These are phyloP conservation scores for Drosophila neotestacea DNA, from an alignment of 2,888 invertebrate genomes.

Conservation along the genomic window DNA sequence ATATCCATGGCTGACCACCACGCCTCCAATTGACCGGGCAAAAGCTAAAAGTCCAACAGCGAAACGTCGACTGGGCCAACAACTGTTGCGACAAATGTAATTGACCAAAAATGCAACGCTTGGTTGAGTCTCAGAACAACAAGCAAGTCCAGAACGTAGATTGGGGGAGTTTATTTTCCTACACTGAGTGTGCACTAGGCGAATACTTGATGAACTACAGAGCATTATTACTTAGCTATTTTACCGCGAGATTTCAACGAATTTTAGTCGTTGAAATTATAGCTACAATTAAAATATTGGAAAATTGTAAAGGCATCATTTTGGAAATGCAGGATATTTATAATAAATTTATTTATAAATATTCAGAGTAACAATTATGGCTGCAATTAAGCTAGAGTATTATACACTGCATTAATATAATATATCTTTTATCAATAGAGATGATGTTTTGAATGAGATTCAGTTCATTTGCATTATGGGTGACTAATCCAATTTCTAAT, in stretches of 20 bases:
- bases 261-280: too few relatives aligned
- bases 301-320: too few relatives aligned
- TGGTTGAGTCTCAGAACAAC: constrained; percentile 62
- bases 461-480: background rate
- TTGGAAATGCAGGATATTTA: too few relatives aligned
- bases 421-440: too few relatives aligned
- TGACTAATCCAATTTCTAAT: background rate
- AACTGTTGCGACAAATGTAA: constrained; percentile 75
- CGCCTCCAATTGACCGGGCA: constrained; percentile 58
- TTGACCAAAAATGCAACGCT: constrained; percentile 80
- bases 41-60: constrained; percentile 35
- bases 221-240: too few relatives aligned
- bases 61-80: constrained; percentile 37
- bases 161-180: constrained; percentile 1
- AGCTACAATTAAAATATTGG: too few relatives aligned
- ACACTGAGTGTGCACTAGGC: background rate
- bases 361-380: too few relatives aligned
- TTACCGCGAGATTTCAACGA: too few relatives aligned
- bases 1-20: constrained; percentile 48
- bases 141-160: constrained; percentile 41
- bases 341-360: too few relatives aligned
- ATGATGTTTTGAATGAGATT: background rate
- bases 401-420: too few relatives aligned
- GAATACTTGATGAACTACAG: constrained; percentile 20
- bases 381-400: too few relatives aligned